These are phyloP conservation scores for Parotia lawesii DNA, from an alignment of 2,113 vertebrate species.

Conservation along the genomic window DNA sequence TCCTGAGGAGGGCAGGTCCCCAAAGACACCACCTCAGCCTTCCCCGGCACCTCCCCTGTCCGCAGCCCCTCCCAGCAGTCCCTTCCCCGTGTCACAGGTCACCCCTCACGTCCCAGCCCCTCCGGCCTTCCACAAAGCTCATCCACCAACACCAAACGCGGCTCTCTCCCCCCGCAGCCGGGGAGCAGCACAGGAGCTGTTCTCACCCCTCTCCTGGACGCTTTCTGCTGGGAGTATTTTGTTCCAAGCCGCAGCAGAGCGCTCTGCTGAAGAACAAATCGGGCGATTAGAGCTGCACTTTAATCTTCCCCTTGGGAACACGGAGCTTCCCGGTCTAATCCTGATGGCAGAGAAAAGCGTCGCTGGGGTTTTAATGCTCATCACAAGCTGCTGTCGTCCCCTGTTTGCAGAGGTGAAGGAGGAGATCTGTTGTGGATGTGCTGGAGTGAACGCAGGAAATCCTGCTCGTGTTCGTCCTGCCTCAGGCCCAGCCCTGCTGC, in stretches of 20 bases:
- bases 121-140: background rate
- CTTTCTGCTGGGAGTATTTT: conserved; percentile 3
- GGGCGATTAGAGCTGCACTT: background rate
- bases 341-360: background rate
- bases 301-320: conserved; percentile 40
- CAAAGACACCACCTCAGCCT: rapidly evolving
- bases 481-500: background rate
- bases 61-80: background rate
- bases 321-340: background rate
- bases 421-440: background rate
- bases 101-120: background rate
- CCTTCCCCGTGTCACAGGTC: background rate
- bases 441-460: background rate
- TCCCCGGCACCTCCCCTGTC: rapidly evolving
- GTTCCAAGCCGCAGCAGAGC: background rate
- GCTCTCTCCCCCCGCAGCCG: background rate
- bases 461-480: background rate
- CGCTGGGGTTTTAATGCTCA: background rate
- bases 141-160: rapidly evolving
- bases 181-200: background rate
- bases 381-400: background rate
- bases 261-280: background rate
- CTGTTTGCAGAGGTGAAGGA: background rate
- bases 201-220: background rate
- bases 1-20: background rate